phyloP scores from a whole-genome alignment of 2,888 invertebrate species.

The Tubiluchus corallicola region DNA sequence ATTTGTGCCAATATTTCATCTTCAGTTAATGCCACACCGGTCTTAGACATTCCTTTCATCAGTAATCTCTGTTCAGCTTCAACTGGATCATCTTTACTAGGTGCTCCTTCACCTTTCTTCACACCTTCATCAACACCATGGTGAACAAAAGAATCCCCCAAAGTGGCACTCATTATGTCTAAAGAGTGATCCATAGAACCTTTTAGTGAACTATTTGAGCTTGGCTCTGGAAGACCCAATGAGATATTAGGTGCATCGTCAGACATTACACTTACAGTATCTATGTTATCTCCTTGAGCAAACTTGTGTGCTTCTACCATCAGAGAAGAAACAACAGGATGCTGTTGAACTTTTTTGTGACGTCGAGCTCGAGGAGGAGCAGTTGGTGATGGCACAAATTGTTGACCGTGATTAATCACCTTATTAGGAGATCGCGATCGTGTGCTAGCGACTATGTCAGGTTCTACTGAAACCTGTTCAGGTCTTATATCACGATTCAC shows the following conservation, averaged over 20 bases:
- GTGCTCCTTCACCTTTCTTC: constrained; percentile 43
- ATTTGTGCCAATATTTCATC: constrained; percentile 80
- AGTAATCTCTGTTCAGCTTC: constrained; percentile 6
- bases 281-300: too few species aligned
- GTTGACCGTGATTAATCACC: too few species aligned
- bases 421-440: constrained; percentile 34
- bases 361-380: constrained; percentile 64
- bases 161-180: constrained; percentile 42
- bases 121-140: constrained; percentile 49
- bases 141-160: constrained; percentile 42
- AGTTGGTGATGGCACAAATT: constrained; percentile 39
- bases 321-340: background rate
- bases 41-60: background rate
- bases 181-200: constrained; percentile 70
- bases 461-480: constrained; percentile 37
- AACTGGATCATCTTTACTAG: constrained; percentile 18
- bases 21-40: constrained; percentile 10
- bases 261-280: too few species aligned
- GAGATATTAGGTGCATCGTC: too few species aligned
- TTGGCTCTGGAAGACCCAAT: too few species aligned
- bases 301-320: too few species aligned
- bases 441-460: constrained; percentile 81
- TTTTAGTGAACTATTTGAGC: too few species aligned
- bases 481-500: too few species aligned
- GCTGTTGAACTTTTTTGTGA: constrained; percentile 31